A percentile compares a stretch with the other conserved stretches of the same genome.
Conservation (phyloP, 2,797 vertebrate genomes). For the Mycteria americana region DNA sequence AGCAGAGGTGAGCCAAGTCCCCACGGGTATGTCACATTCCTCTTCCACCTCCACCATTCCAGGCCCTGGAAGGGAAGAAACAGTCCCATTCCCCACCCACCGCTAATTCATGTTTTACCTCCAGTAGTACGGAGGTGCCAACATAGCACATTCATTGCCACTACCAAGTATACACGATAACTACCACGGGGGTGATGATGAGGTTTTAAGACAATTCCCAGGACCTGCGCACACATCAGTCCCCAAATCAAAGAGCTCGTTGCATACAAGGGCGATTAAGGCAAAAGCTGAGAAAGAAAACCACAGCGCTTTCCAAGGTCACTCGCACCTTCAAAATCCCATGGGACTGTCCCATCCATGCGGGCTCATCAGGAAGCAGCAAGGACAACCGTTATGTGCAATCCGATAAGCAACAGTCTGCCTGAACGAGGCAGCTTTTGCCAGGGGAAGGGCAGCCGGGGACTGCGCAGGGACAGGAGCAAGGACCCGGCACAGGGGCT, state of each 20-base stretch:
- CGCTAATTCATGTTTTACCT: neutral
- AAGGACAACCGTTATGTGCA: neutral
- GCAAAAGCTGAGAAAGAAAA: neutral
- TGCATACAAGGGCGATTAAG: neutral
- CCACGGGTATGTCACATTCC: neutral
- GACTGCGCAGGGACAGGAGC: neutral
- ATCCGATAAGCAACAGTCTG: neutral
- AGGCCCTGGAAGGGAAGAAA: neutral
- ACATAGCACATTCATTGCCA: accelerated
- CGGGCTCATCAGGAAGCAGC: neutral
- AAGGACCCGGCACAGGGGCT: neutral
- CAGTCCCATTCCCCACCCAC: neutral
- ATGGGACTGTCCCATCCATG: neutral
- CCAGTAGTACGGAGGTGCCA: neutral
- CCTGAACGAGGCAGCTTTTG: neutral
- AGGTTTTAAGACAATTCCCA: neutral
- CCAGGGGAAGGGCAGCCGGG: neutral
- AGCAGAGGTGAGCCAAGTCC: neutral
- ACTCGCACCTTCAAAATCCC: neutral
- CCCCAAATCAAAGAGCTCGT: neutral
- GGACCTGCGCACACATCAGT: accelerated
- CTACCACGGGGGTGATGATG: neutral
- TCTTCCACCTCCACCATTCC: constrained; percentile 1
- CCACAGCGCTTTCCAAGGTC: neutral
- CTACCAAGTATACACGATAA: neutral